Base-by-base conservation (phyloP, 1,140 invertebrate genomes). In the Drosophila suzukii region DNA sequence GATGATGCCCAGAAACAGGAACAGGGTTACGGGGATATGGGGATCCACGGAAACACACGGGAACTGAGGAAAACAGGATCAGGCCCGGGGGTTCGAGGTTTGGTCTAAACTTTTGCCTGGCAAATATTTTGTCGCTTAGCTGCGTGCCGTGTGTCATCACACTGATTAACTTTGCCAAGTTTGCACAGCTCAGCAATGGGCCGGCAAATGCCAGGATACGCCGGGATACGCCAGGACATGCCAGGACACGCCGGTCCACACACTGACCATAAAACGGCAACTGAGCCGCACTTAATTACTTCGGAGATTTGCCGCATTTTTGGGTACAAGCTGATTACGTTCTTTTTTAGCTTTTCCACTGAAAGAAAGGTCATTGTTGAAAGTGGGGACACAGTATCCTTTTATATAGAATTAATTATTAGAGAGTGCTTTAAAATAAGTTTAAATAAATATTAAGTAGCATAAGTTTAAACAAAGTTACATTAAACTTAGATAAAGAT, bases 61-160 rank as follows among this genome's bases (percentile, higher is more conserved):
- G 5, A 62, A 32, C 46, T 41, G 13, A 32, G 47, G 20, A 65
- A 51, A 60, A 55, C 54, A 54, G 51, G 63, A 71, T 67, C 49
- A 34, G 50, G 36, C 59, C 27, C 39, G 46, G 62, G 51, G 73
- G 36, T 36, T 74, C 59, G 73, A 76, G 73, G 67, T 66, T 68
- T 57, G 41, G 61, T 56, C 17, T 38, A 78, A 85, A 83, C 56
- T 55, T 89, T 89, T 41, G 44, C 62, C 65, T 54, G 67, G 72
- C 79, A 89, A 89, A 88, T 88, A 88, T 88, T 88, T 88, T 88
- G 85, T 68, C 83, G 83, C 84, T 88, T 88, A 88, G 83, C 81
- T 88, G 83, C 80, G 79, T 88, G 79, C 79, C 79, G 80, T 86
- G 75, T 86, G 82, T 88, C 71, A 81, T 71, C 63, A 77, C 80